Conservation (phyloP, 2,113 vertebrate genomes). For the Corythornis madagascariensis region DNA sequence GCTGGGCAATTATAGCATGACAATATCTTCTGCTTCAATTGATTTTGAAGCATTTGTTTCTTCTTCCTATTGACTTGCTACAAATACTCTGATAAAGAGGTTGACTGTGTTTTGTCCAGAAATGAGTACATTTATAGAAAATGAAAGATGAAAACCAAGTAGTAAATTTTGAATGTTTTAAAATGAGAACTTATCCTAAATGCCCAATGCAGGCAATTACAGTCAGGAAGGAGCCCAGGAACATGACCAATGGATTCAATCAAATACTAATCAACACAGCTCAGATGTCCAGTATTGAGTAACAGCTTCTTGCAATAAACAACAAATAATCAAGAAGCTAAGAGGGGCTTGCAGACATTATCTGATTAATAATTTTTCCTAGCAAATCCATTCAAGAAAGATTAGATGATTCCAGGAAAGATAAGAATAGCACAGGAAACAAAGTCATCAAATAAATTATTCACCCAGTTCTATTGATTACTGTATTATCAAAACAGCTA, state of each 20-base stretch:
- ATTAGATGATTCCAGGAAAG: slow-evolving; percentile 37
- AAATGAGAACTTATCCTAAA: slow-evolving; percentile 7
- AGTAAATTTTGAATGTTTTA: not conserved
- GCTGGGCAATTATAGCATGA: not conserved
- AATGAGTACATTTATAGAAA: not conserved
- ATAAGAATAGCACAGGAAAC: not conserved
- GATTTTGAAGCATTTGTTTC: not conserved
- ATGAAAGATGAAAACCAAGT: not conserved
- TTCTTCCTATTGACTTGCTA: not conserved
- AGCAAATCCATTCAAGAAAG: slow-evolving; percentile 11
- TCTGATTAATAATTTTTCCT: slow-evolving; percentile 24
- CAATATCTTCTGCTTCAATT: slow-evolving; percentile 2
- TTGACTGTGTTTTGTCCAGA: not conserved
- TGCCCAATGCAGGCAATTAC: not conserved
- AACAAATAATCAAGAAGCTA: not conserved
- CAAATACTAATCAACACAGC: slow-evolving; percentile 22
- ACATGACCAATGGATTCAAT: slow-evolving; percentile 12
- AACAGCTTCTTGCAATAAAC: slow-evolving; percentile 24
- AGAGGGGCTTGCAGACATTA: not conserved
- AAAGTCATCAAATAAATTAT: slow-evolving; percentile 55
- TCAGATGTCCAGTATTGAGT: not conserved
- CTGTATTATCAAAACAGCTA: slow-evolving; percentile 23
- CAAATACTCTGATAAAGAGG: not conserved
- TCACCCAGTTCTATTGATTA: slow-evolving; percentile 39
- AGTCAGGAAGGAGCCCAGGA: slow-evolving; percentile 6